A percentile compares a stretch with the other conserved stretches of the same genome.
phyloP scores from a whole-genome alignment of 1,140 invertebrate species.

The Zaprionus kolodkinae region DNA sequence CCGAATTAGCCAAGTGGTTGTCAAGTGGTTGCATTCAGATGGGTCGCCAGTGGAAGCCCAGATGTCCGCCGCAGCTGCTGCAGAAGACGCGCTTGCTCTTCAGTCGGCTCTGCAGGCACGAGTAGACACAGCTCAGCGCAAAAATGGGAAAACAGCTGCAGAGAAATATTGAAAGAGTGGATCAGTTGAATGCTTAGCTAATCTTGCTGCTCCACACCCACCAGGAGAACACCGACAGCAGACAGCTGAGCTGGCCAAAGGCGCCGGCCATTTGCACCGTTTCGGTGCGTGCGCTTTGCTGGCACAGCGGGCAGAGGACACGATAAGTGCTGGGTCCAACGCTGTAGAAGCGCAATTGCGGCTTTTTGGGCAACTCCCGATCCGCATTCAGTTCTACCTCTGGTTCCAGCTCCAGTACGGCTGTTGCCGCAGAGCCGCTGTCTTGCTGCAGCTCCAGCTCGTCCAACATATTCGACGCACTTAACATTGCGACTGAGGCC shows the following conservation, averaged over 20 bases:
- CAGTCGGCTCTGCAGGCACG: constrained; percentile 72
- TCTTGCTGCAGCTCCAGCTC: constrained; percentile 43
- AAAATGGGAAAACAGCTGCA: constrained; percentile 79
- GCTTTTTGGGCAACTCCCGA: constrained; percentile 41
- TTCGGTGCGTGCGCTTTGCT: constrained; percentile 55
- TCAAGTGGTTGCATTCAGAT: constrained; percentile 32
- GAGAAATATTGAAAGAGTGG: neutral
- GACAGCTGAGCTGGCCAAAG: constrained; percentile 70
- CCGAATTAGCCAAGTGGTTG: constrained; percentile 4
- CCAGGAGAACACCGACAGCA: constrained; percentile 72
- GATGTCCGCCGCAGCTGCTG: constrained; percentile 77
- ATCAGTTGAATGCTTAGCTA: neutral
- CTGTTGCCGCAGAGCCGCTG: constrained; percentile 23
- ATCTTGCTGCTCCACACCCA: constrained; percentile 29
- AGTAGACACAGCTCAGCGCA: constrained; percentile 68
- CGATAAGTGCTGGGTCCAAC: constrained; percentile 69
- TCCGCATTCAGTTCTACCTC: constrained; percentile 19
- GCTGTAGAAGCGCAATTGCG: constrained; percentile 67
- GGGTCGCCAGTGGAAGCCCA: constrained; percentile 78
- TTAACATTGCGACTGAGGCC: constrained; percentile 59
- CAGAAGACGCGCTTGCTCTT: constrained; percentile 79
- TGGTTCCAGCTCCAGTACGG: constrained; percentile 36
- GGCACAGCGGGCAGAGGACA: constrained; percentile 71
- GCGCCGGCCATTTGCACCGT: constrained; percentile 70
- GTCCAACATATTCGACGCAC: constrained; percentile 59